Conservation (phyloP, 2,113 vertebrate genomes). For the Oryctolagus cuniculus region mOryCun1.1 NC_091443.1:100683501-100684000, state of each 20-base stretch:
- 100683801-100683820: neutral
- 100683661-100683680: neutral
- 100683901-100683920: conserved; percentile 7
- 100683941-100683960: neutral
- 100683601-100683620: neutral
- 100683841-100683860: neutral
- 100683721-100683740: neutral
- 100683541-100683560: neutral
- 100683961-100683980: neutral
- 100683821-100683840: conserved; percentile 16
- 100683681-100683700: neutral
- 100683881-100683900: neutral
- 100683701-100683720: neutral
- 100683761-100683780: neutral
- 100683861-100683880: neutral
- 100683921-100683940: neutral
- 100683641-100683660: neutral
- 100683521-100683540: neutral
- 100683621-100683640: neutral
- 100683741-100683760: neutral
- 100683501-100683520: conserved; percentile 7
- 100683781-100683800: neutral
- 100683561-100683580: neutral
- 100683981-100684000: neutral
- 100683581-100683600: neutral